phyloP scores from a whole-genome alignment of 2,888 invertebrate genomes.

The Diloba caeruleocephala region DNA sequence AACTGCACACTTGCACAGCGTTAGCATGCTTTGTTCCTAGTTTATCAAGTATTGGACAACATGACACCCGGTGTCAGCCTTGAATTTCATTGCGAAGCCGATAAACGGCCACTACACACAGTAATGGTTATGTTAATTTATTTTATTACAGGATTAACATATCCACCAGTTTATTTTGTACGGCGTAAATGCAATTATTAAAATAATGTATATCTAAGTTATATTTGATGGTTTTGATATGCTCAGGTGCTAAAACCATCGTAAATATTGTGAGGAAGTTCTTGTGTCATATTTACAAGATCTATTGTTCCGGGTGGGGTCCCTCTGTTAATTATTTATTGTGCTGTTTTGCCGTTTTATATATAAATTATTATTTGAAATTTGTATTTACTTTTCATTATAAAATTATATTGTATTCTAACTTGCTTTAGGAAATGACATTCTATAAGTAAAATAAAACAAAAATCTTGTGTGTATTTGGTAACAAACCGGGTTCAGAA shows the following conservation, averaged over 20 bases:
- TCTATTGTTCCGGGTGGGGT: slow-evolving; percentile 22
- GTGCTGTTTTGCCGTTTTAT: too few species aligned
- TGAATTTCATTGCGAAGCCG: slow-evolving; percentile 71
- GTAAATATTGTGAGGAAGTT: slow-evolving; percentile 22
- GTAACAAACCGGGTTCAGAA: too few species aligned
- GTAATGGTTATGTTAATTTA: slow-evolving; percentile 71
- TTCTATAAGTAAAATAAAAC: too few species aligned
- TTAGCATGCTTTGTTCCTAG: slow-evolving; percentile 55
- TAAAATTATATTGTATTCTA: background rate
- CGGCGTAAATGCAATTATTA: slow-evolving; percentile 31
- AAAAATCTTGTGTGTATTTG: too few species aligned
- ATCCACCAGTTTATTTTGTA: slow-evolving; percentile 39
- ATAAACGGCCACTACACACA: slow-evolving; percentile 64
- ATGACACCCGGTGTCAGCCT: slow-evolving; percentile 69
- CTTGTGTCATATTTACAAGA: slow-evolving; percentile 11
- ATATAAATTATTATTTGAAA: too few species aligned
- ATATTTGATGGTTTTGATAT: slow-evolving; percentile 33
- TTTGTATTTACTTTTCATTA: too few species aligned
- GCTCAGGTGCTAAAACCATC: slow-evolving; percentile 29
- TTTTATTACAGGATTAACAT: slow-evolving; percentile 67
- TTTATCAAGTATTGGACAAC: slow-evolving; percentile 67
- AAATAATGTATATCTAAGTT: slow-evolving; percentile 20
- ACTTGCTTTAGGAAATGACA: background rate
- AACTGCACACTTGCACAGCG: slow-evolving; percentile 26
- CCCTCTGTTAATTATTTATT: background rate